These are phyloP conservation scores for Drosophila hydei DNA, from an alignment of 1,140 invertebrate genomes.

Conservation along the genomic window DNA sequence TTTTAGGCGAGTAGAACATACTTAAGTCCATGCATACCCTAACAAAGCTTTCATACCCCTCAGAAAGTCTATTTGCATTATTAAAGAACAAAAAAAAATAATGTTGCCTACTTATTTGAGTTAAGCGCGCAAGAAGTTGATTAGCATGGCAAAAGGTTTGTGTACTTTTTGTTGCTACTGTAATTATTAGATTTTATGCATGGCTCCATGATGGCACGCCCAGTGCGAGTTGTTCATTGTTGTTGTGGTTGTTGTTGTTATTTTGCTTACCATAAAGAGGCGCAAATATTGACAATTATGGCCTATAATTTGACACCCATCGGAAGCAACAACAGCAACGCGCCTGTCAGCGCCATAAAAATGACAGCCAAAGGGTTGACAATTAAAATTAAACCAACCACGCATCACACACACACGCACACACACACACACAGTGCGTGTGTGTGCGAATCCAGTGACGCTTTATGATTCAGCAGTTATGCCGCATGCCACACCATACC, in stretches of 20 bases:
- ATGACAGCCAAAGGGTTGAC: slow-evolving; percentile 67
- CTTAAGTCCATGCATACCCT: not conserved
- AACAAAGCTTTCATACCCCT: not conserved
- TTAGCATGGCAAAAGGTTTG: slow-evolving; percentile 63
- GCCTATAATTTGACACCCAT: slow-evolving; percentile 80
- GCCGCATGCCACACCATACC: not conserved
- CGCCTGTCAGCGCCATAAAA: slow-evolving; percentile 48
- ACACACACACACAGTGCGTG: slow-evolving; percentile 7
- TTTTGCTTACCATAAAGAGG: slow-evolving; percentile 52
- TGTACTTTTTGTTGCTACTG: slow-evolving; percentile 44
- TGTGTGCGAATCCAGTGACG: slow-evolving; percentile 18
- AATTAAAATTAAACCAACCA: slow-evolving; percentile 72
- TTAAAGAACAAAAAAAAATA: slow-evolving; percentile 38
- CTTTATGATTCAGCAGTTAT: slow-evolving; percentile 69
- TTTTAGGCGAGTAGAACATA: not conserved
- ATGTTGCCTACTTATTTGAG: slow-evolving; percentile 54
- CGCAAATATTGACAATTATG: slow-evolving; percentile 81
- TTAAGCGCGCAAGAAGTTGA: slow-evolving; percentile 53
- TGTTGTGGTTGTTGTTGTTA: slow-evolving; percentile 9
- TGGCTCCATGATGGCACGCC: slow-evolving; percentile 26
- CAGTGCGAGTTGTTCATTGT: slow-evolving; percentile 4
- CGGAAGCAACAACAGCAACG: slow-evolving; percentile 43
- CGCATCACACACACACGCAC: slow-evolving; percentile 16
- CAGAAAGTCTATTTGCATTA: slow-evolving; percentile 19
- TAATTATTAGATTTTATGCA: slow-evolving; percentile 80